phyloP scores from a whole-genome alignment of 1,140 invertebrate genomes.

The Formica exsecta region DNA sequence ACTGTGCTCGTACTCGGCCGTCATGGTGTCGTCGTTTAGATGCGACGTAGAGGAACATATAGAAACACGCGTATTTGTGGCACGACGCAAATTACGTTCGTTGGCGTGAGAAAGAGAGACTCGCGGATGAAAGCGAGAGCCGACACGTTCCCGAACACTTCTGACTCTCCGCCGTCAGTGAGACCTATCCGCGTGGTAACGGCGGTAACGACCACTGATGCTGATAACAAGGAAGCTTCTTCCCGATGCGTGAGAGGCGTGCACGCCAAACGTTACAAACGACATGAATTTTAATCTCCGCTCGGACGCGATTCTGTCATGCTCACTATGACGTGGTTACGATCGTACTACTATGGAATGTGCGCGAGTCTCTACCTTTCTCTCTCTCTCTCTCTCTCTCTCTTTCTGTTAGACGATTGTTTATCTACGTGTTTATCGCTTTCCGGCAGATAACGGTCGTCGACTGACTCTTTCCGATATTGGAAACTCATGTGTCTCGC shows the following conservation, averaged over 20 bases:
- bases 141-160: neutral
- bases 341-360: constrained; percentile 30
- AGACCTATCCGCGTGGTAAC: constrained; percentile 3
- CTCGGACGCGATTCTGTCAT: neutral
- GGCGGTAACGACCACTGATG: neutral
- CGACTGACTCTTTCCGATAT: neutral
- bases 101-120: neutral
- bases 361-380: neutral
- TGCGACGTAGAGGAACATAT: constrained; percentile 20
- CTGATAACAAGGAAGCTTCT: constrained; percentile 30
- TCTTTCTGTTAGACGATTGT: neutral
- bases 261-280: neutral
- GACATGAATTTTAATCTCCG: constrained; percentile 12
- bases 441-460: constrained; percentile 49
- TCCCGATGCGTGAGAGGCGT: constrained; percentile 6
- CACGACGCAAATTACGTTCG: constrained; percentile 24
- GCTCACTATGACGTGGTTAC: constrained; percentile 21
- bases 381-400: neutral
- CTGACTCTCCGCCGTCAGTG: neutral
- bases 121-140: neutral
- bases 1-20: constrained; percentile 76
- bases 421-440: constrained; percentile 50
- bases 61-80: constrained; percentile 28
- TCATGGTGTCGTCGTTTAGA: constrained; percentile 63
- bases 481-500: neutral